phyloP scores from a whole-genome alignment of 1,140 invertebrate species.

The Tetragnatha versicolor region DNA sequence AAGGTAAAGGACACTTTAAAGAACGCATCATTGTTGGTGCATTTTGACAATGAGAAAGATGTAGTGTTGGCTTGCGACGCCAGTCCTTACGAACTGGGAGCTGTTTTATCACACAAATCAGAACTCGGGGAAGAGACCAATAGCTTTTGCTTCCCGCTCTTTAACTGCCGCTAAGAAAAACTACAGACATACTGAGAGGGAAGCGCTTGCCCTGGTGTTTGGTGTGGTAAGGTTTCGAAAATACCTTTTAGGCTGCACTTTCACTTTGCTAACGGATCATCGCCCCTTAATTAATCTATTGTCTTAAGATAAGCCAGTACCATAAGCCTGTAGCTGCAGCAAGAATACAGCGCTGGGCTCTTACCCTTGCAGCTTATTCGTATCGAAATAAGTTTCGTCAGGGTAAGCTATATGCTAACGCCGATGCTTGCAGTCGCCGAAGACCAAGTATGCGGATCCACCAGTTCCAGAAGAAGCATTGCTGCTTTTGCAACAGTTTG shows the following conservation, averaged over 20 bases:
- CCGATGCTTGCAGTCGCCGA: slow-evolving; percentile 48
- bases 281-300: slow-evolving; percentile 66
- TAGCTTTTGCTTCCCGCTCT: slow-evolving; percentile 66
- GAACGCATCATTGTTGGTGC: slow-evolving; percentile 58
- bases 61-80: too few species aligned
- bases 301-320: slow-evolving; percentile 58
- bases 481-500: too few species aligned
- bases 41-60: slow-evolving; percentile 65
- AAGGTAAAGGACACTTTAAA: slow-evolving; percentile 58
- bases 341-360: slow-evolving; percentile 63
- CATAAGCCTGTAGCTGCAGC: slow-evolving; percentile 60
- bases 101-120: slow-evolving; percentile 64
- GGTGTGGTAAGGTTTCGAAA: slow-evolving; percentile 68
- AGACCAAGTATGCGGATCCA: background rate
- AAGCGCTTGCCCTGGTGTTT: slow-evolving; percentile 68
- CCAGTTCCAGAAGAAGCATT: too few species aligned
- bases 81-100: slow-evolving; percentile 64
- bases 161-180: slow-evolving; percentile 65
- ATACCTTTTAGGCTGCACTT: slow-evolving; percentile 66
- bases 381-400: slow-evolving; percentile 61
- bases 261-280: slow-evolving; percentile 67
- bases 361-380: slow-evolving; percentile 61
- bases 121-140: slow-evolving; percentile 63
- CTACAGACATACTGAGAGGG: slow-evolving; percentile 68
- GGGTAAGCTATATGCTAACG: slow-evolving; percentile 57